Base-by-base conservation (phyloP, 2,797 vertebrate genomes). In the Naso thynnoides region DNA sequence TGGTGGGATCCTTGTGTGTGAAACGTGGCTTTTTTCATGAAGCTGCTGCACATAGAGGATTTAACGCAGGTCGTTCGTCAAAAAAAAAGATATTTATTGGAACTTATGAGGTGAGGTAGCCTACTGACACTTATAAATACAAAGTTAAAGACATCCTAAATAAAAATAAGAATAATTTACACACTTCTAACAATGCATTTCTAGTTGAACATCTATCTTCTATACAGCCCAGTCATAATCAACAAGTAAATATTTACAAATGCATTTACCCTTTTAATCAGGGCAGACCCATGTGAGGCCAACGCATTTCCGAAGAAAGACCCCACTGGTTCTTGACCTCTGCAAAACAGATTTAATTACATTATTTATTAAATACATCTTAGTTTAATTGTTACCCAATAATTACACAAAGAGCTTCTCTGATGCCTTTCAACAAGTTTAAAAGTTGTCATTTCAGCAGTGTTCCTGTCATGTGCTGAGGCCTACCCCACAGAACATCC, bases 181-280 rank as follows among this genome's bases (percentile, higher is more conserved):
- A 82, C 42, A 83, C 52, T 63, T 24, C 77, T 79, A 78, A 63
- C 23, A 76, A 50, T 74, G 42, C 16, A 62, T 60, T 62, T 64
- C 81, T 83, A 83, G 15, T 31, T 39, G 54, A 65, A 72, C 50
- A 82, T 7, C 58, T 59, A 76, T 39, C 64, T 66, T 84, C 86
- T 89, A 84, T 88, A 87, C 86, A 91, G 68, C 36, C 59, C 75
- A 78, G 65, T 79, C 63, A 63, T 70, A 66, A 76, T 63, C 58
- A 83, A 93, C 86, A 91, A 84, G 72, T 47, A 93, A 86, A 93
- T 94, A 94, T 95, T 89, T 94, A 95, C 93, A 94, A 42, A 66
- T 78, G 62, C 56, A 69, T 83, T 82, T 48, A 49, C 41, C 67
- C 78, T 56, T 86, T 87, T 77, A 87, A 58, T 82, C 70, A 86